Base-by-base conservation (phyloP, 2,797 vertebrate species). In the Spea hammondii region DNA sequence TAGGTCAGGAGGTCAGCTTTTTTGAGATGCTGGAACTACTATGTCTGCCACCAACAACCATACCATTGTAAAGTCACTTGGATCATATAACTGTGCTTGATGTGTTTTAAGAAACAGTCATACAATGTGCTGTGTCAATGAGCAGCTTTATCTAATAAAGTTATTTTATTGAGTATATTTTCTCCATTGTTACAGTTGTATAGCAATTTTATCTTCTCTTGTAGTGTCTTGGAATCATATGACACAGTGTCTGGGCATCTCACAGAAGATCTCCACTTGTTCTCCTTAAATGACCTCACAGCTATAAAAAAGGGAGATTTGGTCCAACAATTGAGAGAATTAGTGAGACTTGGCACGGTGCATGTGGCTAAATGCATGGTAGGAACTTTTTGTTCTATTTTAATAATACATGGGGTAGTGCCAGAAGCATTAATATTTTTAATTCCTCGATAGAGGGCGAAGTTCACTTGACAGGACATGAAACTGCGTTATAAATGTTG, bases 211-310 rank as follows among this genome's bases (percentile, higher is more conserved):
- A 53, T 53, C 17, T 1, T 74, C 74, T 75, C 47, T 79, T 53
- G 62, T 84, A 98, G 97, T 54, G 88, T 96, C 69, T 85, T 97
- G 79, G 95, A 99, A 70, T 91, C 93, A 79, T 98, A 98, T 0
- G 97, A 99, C 84, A 75, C 74, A 0, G 89, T 98, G 32, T 94
- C 97, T 0, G 95, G 96, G 78, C 97, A 99, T 84, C 88, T 99
- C 86, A 98, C 96, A 0, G 97, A 99, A 79, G 97, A 99, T 83
- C 93, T 97, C n/a, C 96, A 99, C 83, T 93, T 99, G 14, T 99
- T 96, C 84, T 98, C 97, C 0, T 90, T 99, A 75, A 96, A 86
- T 0, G 96, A 99, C 84, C 93, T 99, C 85, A 87, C 80, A 0
- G 88, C 93, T 11, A 95, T 95, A 2, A 96, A 94, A 75, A 95